A percentile compares a stretch with the other conserved stretches of the same genome.
These are phyloP conservation scores for Micromussa lordhowensis DNA, from an alignment of 92 coral and sea anemone genomes.

Conservation along the genomic window DNA sequence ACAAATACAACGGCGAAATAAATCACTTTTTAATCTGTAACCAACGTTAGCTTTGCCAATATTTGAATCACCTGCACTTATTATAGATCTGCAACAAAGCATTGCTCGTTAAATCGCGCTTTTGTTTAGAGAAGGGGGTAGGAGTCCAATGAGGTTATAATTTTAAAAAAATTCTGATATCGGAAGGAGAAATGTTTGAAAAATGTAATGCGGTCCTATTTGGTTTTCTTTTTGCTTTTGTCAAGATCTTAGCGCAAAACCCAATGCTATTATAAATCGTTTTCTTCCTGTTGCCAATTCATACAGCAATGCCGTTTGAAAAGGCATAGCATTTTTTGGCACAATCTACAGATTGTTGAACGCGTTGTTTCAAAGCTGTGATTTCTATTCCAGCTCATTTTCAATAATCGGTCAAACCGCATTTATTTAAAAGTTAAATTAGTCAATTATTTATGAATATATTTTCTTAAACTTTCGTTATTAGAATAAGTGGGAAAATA, in stretches of 20 bases:
- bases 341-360: not conserved
- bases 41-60: not conserved
- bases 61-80: not conserved
- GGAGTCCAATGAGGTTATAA: too few relatives aligned
- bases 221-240: too few relatives aligned
- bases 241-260: too few relatives aligned
- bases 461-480: not conserved
- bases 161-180: too few relatives aligned
- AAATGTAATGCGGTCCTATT: too few relatives aligned
- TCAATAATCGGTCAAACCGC: not conserved
- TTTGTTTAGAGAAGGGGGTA: not conserved
- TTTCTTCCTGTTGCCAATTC: too few relatives aligned
- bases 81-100: not conserved
- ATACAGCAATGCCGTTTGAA: too few relatives aligned
- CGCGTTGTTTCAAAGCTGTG: not conserved
- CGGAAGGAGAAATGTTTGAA: too few relatives aligned
- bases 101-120: not conserved
- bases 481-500: not conserved
- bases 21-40: not conserved
- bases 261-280: too few relatives aligned
- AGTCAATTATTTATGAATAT: not conserved
- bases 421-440: conserved; percentile 3
- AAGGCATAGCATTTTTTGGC: not conserved
- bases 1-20: not conserved
- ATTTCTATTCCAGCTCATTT: not conserved